Evolutionary conservation across 2,888 invertebrate genomes (phyloP).

Genomic region (Thereva unica): DNA sequence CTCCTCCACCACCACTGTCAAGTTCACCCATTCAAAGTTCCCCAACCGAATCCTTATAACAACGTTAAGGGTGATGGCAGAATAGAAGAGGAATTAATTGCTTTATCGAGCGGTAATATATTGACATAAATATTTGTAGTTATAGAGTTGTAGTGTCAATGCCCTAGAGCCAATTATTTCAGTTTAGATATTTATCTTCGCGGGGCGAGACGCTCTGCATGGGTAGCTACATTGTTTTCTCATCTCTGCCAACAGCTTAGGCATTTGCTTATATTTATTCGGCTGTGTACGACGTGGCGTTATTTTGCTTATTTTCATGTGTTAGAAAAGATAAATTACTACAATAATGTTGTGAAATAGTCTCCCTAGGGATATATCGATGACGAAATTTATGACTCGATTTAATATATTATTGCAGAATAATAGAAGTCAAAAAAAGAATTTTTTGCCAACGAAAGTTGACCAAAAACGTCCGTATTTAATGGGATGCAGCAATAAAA

Average conservation of each 20-base stretch:
- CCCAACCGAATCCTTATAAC: too few species aligned
- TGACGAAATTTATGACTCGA: conserved; percentile 32
- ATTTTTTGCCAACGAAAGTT: background rate
- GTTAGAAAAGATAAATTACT: conserved; percentile 21
- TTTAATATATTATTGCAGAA: conserved; percentile 29
- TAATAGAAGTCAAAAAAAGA: conserved; percentile 25
- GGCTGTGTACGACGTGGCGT: conserved; percentile 6
- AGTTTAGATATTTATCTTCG: background rate
- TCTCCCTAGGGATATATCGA: conserved; percentile 27
- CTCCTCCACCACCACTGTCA: too few species aligned
- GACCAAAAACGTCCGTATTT: too few species aligned
- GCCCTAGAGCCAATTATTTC: background rate
- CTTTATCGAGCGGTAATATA: conserved; percentile 24
- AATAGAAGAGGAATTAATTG: conserved; percentile 13
- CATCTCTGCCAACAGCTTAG: background rate
- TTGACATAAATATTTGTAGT: conserved; percentile 16
- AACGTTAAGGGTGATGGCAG: background rate
- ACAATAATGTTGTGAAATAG: conserved; percentile 29
- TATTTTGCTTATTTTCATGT: conserved; percentile 15
- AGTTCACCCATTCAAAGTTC: too few species aligned
- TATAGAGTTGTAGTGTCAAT: background rate
- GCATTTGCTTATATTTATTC: conserved; percentile 13
- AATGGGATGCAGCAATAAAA: too few species aligned
- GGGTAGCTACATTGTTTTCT: background rate
- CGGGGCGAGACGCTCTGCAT: background rate